Percentiles rank a stretch among this genome's conserved stretches.
Evolutionary conservation across 2,797 vertebrate species (phyloP).

Genomic region (Trichosurus vulpecula): DNA sequence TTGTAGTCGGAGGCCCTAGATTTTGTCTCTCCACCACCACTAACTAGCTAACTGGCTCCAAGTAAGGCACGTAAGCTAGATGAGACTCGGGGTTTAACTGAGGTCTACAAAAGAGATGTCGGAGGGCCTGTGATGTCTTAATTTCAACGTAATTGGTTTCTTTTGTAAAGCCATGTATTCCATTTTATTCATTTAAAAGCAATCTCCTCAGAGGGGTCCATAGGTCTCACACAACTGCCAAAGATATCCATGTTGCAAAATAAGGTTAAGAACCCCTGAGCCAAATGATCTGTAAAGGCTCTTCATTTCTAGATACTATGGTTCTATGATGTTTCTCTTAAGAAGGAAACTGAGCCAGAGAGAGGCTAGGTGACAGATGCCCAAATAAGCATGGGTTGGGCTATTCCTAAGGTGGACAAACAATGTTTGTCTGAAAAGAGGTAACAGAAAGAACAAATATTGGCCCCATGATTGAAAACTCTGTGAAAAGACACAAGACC

Average conservation of each 20-base stretch:
- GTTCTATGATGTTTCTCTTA: background rate
- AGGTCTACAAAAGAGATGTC: background rate
- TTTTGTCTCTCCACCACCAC: background rate
- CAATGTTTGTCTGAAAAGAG: background rate
- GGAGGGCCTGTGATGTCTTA: background rate
- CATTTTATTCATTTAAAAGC: background rate
- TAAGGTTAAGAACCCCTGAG: background rate
- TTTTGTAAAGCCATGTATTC: background rate
- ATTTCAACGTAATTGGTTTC: background rate
- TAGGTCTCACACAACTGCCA: background rate
- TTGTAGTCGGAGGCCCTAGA: background rate
- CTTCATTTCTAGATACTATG: background rate
- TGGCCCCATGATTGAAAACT: background rate
- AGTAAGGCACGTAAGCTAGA: background rate
- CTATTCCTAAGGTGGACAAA: background rate
- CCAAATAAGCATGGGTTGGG: background rate
- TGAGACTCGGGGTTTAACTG: background rate
- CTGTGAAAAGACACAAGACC: background rate
- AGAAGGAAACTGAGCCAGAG: background rate
- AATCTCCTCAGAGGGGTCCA: background rate
- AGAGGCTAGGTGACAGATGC: background rate
- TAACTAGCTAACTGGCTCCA: background rate
- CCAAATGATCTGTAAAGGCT: background rate
- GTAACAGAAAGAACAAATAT: background rate
- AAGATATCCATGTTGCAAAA: background rate